A percentile compares a stretch with the other conserved stretches of the same genome.
phyloP scores from a whole-genome alignment of 2,797 vertebrate genomes.

The Cuniculus paca region DNA sequence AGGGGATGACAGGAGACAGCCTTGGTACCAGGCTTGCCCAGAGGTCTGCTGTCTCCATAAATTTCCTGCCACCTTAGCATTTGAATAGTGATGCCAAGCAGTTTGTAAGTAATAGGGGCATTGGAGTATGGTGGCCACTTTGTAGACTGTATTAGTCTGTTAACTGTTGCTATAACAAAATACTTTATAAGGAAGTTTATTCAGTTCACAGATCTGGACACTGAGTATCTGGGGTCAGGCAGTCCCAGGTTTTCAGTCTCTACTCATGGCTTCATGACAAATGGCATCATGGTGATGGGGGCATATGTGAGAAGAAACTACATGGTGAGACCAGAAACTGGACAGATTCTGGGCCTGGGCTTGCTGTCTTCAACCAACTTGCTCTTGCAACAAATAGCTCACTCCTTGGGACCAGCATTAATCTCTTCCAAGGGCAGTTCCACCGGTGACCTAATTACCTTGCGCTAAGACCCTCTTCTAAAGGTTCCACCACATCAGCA shows the following conservation, averaged over 20 bases:
- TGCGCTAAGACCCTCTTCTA: too few species aligned
- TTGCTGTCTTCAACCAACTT: background rate
- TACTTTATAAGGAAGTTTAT: background rate
- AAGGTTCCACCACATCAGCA: background rate
- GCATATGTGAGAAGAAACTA: background rate
- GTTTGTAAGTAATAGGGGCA: background rate
- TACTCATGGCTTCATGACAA: background rate
- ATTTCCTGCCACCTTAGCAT: background rate
- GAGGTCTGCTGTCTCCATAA: background rate
- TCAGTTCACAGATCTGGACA: background rate
- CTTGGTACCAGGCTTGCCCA: background rate
- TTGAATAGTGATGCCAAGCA: background rate
- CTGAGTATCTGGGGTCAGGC: background rate
- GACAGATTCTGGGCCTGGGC: background rate
- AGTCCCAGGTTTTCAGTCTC: background rate
- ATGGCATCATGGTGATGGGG: background rate
- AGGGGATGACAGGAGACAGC: rapidly evolving
- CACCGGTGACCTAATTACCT: background rate
- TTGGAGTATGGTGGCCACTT: background rate
- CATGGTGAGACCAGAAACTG: background rate
- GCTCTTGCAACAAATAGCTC: background rate
- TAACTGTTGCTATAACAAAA: background rate
- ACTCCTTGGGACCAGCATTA: background rate
- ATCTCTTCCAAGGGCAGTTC: background rate
- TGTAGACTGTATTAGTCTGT: background rate